Conservation (phyloP, 2,888 invertebrate genomes). For the Therioaphis trifolii region DNA sequence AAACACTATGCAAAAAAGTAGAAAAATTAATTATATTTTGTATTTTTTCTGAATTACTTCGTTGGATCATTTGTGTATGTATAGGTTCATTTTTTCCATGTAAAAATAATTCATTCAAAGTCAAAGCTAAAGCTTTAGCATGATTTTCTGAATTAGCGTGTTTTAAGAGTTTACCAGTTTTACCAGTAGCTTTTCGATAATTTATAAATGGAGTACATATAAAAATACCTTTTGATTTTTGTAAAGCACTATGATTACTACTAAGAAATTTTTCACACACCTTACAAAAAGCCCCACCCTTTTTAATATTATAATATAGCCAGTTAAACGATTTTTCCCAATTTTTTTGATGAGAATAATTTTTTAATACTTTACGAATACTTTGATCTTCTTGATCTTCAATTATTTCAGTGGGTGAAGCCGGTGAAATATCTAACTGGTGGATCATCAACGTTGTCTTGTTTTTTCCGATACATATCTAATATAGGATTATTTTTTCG, state of each 20-base stretch:
- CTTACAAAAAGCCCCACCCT: no score
- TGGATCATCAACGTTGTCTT: no score
- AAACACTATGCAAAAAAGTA: slow-evolving; percentile 10
- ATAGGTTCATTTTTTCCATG: neutral
- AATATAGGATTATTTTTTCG: neutral
- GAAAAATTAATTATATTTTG: slow-evolving; percentile 7
- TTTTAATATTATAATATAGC: neutral
- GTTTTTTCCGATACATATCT: neutral
- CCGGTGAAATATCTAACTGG: no score
- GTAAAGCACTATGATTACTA: neutral
- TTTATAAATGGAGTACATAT: neutral
- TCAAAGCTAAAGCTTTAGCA: neutral
- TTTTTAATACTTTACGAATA: neutral
- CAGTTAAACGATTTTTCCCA: neutral
- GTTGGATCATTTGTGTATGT: neutral
- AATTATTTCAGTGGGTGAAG: no score
- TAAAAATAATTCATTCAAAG: no score
- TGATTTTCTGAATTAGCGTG: no score
- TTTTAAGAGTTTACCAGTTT: neutral
- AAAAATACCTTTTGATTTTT: neutral
- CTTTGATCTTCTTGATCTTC: no score
- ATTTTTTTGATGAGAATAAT: neutral
- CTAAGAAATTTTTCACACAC: neutral
- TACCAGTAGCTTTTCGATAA: neutral
- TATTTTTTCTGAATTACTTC: neutral